Base-by-base conservation (phyloP, 2,113 vertebrate species). In the Grus americana region DNA sequence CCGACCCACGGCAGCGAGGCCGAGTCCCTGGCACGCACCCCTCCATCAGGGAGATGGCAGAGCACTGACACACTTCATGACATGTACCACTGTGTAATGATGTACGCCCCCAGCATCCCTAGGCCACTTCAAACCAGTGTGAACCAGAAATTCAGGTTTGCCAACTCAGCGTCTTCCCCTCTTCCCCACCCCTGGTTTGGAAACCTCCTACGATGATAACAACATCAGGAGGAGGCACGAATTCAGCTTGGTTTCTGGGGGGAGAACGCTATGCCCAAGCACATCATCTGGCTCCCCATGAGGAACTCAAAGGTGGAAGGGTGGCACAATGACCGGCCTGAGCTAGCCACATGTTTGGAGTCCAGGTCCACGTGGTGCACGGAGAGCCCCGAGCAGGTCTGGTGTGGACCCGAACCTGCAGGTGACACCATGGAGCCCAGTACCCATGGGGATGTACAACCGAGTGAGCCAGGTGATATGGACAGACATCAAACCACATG, bases 11-110 rank as follows among this genome's bases (percentile, higher is more conserved):
- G 42, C 79, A 76, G 63, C 15, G 2, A 72, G 36, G 36, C 18
- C 1, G 1, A 73, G 52, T 11, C 24, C 27, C 19, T 0, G 0
- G 61, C 24, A 47, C 0, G 1, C n/a, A 49, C 4, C 9, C 38
- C 59, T 50, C 12, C 6, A 1, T 10, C 9, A 4, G n/a, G 22
- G 42, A 42, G 49, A 57, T 8, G 16, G 38, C 44, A 30, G 46
- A 73, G 29, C 17, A 44, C 32, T 62, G 46, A 30, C 63, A 78
- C 10, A 3, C 12, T 47, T 62, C 1, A 1, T 16, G 13, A 21
- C 79, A 74, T 0, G 10, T 59, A 47, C 30, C 29, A n/a, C 22
- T 1, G 1, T 1, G 1, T 18, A 57, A 54, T 0, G 2, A 38
- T 2, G 4, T 8, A 50, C 6, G 2, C 6, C 40, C 12, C 44